Conservation (phyloP, 2,113 vertebrate genomes). For the Bos indicus region DNA sequence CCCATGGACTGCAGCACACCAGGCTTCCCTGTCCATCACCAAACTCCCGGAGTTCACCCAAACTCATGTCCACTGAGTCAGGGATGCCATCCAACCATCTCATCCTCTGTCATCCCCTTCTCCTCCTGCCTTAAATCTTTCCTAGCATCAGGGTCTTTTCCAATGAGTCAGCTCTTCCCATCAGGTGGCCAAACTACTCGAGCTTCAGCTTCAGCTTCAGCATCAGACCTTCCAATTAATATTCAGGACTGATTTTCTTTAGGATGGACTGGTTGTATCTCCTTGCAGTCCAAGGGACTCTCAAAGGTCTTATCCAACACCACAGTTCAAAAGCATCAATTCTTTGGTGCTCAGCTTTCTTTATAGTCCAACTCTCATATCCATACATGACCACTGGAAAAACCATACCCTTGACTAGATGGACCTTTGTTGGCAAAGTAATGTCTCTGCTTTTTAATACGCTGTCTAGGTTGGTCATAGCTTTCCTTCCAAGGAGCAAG, state of each 20-base stretch:
- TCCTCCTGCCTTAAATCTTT: not conserved
- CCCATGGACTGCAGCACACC: not conserved
- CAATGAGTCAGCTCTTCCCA: not conserved
- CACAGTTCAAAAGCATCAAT: not conserved
- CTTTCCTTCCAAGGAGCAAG: too few species aligned
- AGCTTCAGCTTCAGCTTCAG: not conserved
- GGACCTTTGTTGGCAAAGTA: too few species aligned
- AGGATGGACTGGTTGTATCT: not conserved
- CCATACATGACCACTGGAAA: not conserved
- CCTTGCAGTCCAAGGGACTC: not conserved
- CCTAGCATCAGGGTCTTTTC: not conserved
- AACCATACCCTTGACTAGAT: too few species aligned
- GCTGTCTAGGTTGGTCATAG: too few species aligned
- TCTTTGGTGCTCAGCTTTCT: not conserved
- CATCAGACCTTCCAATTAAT: not conserved
- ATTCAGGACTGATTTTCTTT: not conserved
- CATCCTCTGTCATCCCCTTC: not conserved
- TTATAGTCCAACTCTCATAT: not conserved
- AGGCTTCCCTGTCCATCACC: not conserved
- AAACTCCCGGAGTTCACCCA: not conserved
- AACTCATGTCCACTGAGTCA: not conserved
- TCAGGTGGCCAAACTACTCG: not conserved
- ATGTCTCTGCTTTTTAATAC: too few species aligned
- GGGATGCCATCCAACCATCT: not conserved
- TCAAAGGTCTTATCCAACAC: not conserved